phyloP scores from a whole-genome alignment of 2,797 vertebrate genomes.

The Paratrypauchen microcephalus region DNA sequence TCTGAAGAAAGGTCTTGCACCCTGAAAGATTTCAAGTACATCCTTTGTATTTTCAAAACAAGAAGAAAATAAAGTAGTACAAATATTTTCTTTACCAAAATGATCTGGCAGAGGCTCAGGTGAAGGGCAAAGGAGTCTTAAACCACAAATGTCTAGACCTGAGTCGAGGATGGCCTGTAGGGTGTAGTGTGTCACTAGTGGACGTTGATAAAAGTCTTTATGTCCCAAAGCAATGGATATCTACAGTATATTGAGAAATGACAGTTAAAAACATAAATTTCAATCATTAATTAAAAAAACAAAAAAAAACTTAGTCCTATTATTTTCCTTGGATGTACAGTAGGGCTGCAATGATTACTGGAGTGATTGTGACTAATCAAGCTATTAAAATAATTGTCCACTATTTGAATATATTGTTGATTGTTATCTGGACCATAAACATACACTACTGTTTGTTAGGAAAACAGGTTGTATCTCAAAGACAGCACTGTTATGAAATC shows the following conservation, averaged over 20 bases:
- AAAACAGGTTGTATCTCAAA: no score
- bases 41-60: not conserved
- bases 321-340: not conserved
- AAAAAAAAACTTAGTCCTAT: not conserved
- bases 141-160: constrained; percentile 73
- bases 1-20: constrained; percentile 30
- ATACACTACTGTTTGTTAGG: not conserved
- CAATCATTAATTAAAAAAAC: no score
- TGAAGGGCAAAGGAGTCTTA: constrained; percentile 71
- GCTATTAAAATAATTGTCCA: not conserved
- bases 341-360: not conserved
- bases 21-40: constrained; percentile 49
- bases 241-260: constrained; percentile 45
- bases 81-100: constrained; percentile 57
- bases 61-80: not conserved
- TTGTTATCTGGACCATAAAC: not conserved
- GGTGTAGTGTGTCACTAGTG: constrained; percentile 63
- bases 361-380: not conserved
- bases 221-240: constrained; percentile 67
- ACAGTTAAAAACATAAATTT: not conserved
- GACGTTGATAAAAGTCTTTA: constrained; percentile 55
- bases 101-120: constrained; percentile 48
- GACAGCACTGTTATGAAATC: no score
- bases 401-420: not conserved
- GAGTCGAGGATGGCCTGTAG: constrained; percentile 67